A percentile compares a stretch with the other conserved stretches of the same genome.
Evolutionary conservation across 2,113 vertebrate species (phyloP).

Genomic region (Machaerirhynchus nigripectus): DNA sequence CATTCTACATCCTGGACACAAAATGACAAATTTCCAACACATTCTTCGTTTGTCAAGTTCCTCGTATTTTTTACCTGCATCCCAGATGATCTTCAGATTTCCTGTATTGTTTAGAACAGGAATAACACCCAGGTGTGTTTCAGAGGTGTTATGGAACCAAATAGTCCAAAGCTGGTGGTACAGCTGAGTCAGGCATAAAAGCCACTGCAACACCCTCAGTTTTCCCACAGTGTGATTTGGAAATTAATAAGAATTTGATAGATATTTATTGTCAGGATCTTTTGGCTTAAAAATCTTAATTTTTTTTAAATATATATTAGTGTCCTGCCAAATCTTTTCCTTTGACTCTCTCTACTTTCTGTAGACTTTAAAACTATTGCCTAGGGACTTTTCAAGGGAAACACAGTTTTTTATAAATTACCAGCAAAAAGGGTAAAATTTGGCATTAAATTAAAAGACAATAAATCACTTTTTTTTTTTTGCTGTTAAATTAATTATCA

Average conservation of each 20-base stretch:
- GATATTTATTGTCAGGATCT: conserved; percentile 5
- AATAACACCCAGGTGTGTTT: not conserved
- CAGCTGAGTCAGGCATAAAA: not conserved
- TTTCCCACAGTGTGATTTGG: not conserved
- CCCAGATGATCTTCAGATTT: not conserved
- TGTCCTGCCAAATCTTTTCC: conserved; percentile 31
- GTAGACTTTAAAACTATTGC: conserved; percentile 6
- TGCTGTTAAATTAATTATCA: conserved; percentile 56
- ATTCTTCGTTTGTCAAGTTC: not conserved
- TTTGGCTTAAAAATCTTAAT: not conserved
- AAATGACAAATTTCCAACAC: not conserved
- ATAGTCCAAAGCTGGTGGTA: not conserved
- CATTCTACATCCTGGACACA: not conserved
- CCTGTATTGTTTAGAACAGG: not conserved
- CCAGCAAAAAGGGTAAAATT: conserved; percentile 37
- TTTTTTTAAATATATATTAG: not conserved
- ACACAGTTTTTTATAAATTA: not conserved
- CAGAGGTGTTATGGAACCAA: not conserved
- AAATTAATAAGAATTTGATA: not conserved
- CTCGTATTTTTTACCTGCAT: not conserved
- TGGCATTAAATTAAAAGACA: conserved; percentile 64
- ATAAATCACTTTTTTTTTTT: conserved; percentile 25
- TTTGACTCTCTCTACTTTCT: conserved; percentile 11
- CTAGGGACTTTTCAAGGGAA: conserved; percentile 31
- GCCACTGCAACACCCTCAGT: not conserved